Conservation (phyloP, 2,113 vertebrate species). For the Erpornis zantholeuca region DNA sequence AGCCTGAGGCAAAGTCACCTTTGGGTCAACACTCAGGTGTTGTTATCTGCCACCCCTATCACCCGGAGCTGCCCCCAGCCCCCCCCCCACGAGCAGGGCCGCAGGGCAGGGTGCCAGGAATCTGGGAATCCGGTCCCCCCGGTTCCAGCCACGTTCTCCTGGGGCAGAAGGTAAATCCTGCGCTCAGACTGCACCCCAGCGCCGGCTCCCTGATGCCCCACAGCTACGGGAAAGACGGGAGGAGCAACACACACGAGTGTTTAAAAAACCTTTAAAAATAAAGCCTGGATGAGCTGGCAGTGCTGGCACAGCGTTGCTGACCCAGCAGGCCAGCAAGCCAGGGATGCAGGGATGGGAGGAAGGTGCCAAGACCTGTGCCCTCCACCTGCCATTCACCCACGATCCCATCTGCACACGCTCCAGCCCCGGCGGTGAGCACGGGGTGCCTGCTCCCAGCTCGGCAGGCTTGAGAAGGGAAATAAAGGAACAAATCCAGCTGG, state of each 20-base stretch:
- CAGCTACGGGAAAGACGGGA: not conserved
- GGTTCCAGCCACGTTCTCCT: not conserved
- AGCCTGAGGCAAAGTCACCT: conserved; percentile 61
- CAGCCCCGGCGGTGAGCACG: accelerated
- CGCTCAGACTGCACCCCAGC: not conserved
- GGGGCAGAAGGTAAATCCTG: not conserved
- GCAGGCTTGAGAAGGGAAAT: not conserved
- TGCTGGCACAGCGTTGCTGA: accelerated
- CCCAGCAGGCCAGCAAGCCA: not conserved
- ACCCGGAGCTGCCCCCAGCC: not conserved
- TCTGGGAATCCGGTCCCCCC: not conserved
- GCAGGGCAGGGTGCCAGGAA: not conserved
- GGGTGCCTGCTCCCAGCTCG: accelerated
- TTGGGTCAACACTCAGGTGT: conserved; percentile 64
- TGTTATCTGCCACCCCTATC: conserved; percentile 51
- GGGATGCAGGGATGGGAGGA: not conserved
- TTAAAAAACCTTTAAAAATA: accelerated
- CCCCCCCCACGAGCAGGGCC: not conserved
- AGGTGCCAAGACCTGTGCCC: not conserved
- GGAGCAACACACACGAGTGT: not conserved
- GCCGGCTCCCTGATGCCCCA: not conserved
- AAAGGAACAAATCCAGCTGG: not conserved
- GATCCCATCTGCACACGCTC: accelerated
- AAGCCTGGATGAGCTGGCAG: accelerated
- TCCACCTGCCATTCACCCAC: not conserved